phyloP scores from a whole-genome alignment of 2,113 vertebrate species.

The Sinocyclocheilus maitianheensis region DNA sequence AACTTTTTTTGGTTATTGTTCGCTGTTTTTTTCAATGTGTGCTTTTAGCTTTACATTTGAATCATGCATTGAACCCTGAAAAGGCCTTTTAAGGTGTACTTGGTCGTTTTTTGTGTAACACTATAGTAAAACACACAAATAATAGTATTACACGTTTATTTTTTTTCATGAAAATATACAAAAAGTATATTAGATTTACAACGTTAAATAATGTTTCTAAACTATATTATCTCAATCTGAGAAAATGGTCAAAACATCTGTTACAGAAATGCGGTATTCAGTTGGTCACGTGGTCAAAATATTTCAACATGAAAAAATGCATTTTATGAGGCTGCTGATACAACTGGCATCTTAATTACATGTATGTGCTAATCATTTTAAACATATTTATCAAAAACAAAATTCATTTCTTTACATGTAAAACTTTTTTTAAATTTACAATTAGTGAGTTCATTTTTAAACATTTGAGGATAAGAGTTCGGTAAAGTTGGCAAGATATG shows the following conservation, averaged over 20 bases:
- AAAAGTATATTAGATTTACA: too few relatives aligned
- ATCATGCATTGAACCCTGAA: not conserved
- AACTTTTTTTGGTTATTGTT: conserved; percentile 40
- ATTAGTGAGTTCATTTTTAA: not conserved
- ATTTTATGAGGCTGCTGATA: not conserved
- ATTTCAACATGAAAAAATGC: not conserved
- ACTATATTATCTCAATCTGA: too few relatives aligned
- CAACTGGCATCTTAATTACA: not conserved
- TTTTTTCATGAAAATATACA: not conserved
- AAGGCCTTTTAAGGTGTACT: not conserved
- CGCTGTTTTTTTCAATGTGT: not conserved
- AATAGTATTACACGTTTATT: not conserved
- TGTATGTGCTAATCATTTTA: not conserved
- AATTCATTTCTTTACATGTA: not conserved
- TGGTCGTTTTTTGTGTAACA: not conserved
- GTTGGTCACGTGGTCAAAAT: not conserved
- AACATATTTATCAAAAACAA: not conserved
- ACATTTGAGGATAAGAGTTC: not conserved
- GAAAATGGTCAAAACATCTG: too few relatives aligned
- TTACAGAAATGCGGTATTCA: not conserved
- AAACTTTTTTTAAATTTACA: not conserved
- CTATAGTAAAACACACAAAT: not conserved
- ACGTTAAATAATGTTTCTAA: too few relatives aligned
- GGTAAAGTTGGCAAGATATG: too few relatives aligned
- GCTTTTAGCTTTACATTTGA: not conserved